A percentile compares a stretch with the other conserved stretches of the same genome.
These are phyloP conservation scores for Passer montanus DNA, from an alignment of 2,113 vertebrate species.

Conservation along the genomic window DNA sequence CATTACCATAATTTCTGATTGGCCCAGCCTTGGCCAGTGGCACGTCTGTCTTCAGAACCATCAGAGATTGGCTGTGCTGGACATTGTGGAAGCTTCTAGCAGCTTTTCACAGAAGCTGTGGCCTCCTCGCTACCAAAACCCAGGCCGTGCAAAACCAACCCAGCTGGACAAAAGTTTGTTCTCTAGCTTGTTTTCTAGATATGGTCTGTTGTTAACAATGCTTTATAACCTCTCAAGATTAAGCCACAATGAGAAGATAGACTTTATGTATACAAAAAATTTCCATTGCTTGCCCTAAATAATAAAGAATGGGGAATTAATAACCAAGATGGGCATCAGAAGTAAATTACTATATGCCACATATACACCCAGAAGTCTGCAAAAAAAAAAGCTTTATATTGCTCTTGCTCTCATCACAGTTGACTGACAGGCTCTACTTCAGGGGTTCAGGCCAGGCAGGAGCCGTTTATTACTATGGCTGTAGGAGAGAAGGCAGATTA, in stretches of 20 bases:
- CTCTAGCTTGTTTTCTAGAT: neutral
- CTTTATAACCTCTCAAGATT: neutral
- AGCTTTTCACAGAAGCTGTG: neutral
- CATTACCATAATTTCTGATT: rapidly evolving
- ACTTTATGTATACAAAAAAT: neutral
- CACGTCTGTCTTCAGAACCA: neutral
- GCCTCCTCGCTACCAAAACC: neutral
- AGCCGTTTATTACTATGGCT: neutral
- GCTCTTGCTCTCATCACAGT: neutral
- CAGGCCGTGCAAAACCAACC: neutral
- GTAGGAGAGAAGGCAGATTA: neutral
- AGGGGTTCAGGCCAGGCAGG: neutral
- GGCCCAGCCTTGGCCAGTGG: neutral
- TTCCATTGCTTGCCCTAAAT: neutral
- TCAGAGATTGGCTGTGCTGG: neutral
- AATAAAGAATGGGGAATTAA: neutral
- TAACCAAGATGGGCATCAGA: neutral
- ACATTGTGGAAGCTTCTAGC: neutral
- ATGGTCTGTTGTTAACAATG: neutral
- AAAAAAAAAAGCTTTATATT: neutral
- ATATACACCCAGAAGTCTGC: neutral
- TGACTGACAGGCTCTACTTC: neutral
- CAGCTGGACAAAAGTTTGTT: neutral
- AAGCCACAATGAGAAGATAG: neutral
- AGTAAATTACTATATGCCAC: neutral